Percentiles rank a stretch among this genome's conserved stretches.
These are phyloP conservation scores for Ia io DNA, from an alignment of 2,113 vertebrate genomes.

Conservation along the genomic window DNA sequence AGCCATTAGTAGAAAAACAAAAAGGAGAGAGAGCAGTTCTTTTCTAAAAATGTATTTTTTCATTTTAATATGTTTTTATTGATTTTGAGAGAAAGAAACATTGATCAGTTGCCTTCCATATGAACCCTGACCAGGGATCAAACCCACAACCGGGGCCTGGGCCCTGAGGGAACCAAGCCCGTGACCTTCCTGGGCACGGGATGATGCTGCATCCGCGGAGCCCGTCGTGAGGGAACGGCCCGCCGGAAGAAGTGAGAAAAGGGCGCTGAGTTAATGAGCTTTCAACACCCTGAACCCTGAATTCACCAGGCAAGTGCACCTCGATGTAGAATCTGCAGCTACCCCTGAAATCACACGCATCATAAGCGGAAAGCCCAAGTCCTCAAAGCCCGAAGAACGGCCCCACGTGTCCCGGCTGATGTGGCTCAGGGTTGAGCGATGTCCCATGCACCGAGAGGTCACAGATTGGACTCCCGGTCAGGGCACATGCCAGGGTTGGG, in stretches of 20 bases:
- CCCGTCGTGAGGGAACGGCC: background rate
- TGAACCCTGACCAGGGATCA: background rate
- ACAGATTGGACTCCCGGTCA: too few relatives aligned
- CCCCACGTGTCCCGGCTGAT: too few relatives aligned
- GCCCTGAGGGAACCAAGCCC: background rate
- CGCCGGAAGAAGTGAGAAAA: background rate
- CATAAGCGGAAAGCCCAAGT: background rate
- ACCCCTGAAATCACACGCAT: too few relatives aligned
- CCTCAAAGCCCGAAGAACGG: background rate
- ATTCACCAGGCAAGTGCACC: accelerated
- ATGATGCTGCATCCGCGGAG: background rate
- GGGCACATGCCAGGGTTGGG: too few relatives aligned
- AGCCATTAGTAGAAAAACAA: background rate
- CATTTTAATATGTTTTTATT: background rate
- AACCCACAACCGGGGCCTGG: background rate
- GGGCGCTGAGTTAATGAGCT: background rate
- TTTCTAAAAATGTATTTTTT: background rate
- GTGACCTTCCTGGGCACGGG: background rate
- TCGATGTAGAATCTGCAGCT: background rate
- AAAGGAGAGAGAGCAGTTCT: background rate
- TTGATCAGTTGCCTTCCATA: background rate
- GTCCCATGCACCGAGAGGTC: too few relatives aligned
- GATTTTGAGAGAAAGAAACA: background rate
- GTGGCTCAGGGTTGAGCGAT: too few relatives aligned
- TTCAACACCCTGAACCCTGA: background rate